Evolutionary conservation across 2,113 vertebrate genomes (phyloP), one percentile per base, ranked within the genome.

Genomic region (Leptocoma aspasia): DNA sequence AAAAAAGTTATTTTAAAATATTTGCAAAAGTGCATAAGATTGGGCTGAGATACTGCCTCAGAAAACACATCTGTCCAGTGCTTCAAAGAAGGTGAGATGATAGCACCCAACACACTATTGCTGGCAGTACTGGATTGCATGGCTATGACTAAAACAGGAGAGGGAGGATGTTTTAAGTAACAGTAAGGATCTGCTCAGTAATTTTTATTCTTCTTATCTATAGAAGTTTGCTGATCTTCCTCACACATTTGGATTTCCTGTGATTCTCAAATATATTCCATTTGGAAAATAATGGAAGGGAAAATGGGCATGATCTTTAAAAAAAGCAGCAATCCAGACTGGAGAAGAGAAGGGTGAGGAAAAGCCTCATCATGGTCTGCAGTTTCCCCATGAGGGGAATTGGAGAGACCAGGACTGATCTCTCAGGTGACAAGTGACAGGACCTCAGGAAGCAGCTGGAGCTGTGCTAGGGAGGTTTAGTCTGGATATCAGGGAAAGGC

Each of bases 381-480:
- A 54, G 9, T 22, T 53, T 89, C 39, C 21, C 35, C 17, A 9
- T 2, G 14, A 75, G 8, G 41, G 11, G 17, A 45, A 41, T 3
- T 47, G 30, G n/a, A 61, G 17, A 20, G 9, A 23, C 24, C 59
- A 28, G 9, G 24, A n/a, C 20, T 39, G 37, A 39, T 52, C 7
- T 39, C 28, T 45, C 23, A 24, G 10, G 19, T n/a, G 33, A n/a
- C 15, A 6, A 81, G 33, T 6, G 33, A 15, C 11, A 39, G 39
- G 4, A 45, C 8, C 9, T 4, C 7, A 45, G 20, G 11, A 17
- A n/a, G 39, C 0, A 0, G 7, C 20, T 45, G 60, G 19, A 59
- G 15, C 1, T 9, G 3, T 11, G 13, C 1, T 33, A 65, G 31
- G 14, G 3, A 5, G 27, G 5, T 0, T 27, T 30, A 13, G 28